Conservation (phyloP, 1,140 invertebrate species). For the Brachionus paranguensis region DNA sequence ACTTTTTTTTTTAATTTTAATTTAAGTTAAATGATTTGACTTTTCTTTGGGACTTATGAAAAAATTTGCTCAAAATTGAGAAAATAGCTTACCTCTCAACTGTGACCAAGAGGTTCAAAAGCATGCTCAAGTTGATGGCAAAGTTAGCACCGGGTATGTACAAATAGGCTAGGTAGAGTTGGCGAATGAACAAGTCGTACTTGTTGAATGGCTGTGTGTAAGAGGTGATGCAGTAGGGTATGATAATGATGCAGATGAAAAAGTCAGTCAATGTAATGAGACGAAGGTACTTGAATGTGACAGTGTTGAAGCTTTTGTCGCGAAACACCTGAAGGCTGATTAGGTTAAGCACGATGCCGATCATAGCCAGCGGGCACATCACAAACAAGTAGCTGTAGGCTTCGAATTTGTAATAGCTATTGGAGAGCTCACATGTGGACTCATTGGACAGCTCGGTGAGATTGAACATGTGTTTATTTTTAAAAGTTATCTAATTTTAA, state of each 20-base stretch:
- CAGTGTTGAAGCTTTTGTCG: slow-evolving; percentile 30
- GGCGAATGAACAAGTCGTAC: slow-evolving; percentile 2
- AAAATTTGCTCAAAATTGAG: background rate
- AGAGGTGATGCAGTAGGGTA: slow-evolving; percentile 27
- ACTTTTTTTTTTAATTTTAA: too few relatives aligned
- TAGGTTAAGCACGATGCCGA: slow-evolving; percentile 21
- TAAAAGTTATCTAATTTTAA: background rate
- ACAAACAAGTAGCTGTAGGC: slow-evolving; percentile 21
- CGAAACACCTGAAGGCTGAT: slow-evolving; percentile 19
- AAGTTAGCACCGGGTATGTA: slow-evolving; percentile 40
- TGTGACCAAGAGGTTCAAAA: slow-evolving; percentile 33
- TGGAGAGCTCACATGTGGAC: background rate
- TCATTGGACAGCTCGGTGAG: background rate
- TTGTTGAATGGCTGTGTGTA: slow-evolving; percentile 37
- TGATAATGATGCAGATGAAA: slow-evolving; percentile 29
- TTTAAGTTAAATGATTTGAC: too few relatives aligned
- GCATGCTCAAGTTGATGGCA: slow-evolving; percentile 30
- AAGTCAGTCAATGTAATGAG: slow-evolving; percentile 11
- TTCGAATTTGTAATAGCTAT: slow-evolving; percentile 8
- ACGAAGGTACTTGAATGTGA: slow-evolving; percentile 33
- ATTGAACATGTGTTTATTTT: background rate
- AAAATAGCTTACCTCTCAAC: background rate
- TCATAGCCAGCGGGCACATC: slow-evolving; percentile 23
- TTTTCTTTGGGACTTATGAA: too few relatives aligned
- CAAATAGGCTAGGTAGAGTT: slow-evolving; percentile 17